A percentile compares a stretch with the other conserved stretches of the same genome.
These are phyloP conservation scores for Chelonus formosanus DNA, from an alignment of 2,888 invertebrate species.

Conservation along the genomic window DNA sequence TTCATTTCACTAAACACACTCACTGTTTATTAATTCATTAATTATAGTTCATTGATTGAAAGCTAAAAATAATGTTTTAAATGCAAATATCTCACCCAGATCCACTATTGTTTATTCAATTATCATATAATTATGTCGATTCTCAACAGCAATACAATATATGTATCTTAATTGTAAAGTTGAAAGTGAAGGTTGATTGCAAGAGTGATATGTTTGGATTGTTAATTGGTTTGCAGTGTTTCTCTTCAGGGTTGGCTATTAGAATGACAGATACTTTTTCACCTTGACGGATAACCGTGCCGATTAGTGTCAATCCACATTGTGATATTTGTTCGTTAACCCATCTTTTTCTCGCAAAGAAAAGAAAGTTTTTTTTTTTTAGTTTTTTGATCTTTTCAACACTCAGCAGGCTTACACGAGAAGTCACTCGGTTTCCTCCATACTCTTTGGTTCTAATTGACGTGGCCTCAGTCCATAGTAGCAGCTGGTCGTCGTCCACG, in stretches of 20 bases:
- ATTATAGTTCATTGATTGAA: no score
- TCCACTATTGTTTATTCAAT: no score
- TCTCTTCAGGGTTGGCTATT: slow-evolving; percentile 19
- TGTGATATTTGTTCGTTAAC: slow-evolving; percentile 52
- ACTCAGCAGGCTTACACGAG: slow-evolving; percentile 15
- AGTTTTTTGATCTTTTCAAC: not conserved
- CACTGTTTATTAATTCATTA: no score
- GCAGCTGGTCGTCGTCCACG: slow-evolving; percentile 35
- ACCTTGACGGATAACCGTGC: slow-evolving; percentile 43
- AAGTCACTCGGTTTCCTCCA: slow-evolving; percentile 26
- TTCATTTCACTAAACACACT: no score
- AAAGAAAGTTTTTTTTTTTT: not conserved
- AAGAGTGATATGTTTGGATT: slow-evolving; percentile 14
- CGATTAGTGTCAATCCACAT: slow-evolving; percentile 47
- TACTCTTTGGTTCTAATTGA: slow-evolving; percentile 46
- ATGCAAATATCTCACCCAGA: no score
- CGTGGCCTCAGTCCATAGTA: slow-evolving; percentile 38
- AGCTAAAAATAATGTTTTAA: no score
- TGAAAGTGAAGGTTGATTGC: not conserved
- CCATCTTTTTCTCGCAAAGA: slow-evolving; percentile 28
- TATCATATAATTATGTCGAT: no score
- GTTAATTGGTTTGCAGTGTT: slow-evolving; percentile 21
- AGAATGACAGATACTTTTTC: slow-evolving; percentile 32
- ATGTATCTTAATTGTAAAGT: no score
- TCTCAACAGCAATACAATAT: no score